Evolutionary conservation across 1,140 invertebrate species (phyloP), one percentile per base, ranked within the genome.

Genomic region (Elysia chlorotica): DNA sequence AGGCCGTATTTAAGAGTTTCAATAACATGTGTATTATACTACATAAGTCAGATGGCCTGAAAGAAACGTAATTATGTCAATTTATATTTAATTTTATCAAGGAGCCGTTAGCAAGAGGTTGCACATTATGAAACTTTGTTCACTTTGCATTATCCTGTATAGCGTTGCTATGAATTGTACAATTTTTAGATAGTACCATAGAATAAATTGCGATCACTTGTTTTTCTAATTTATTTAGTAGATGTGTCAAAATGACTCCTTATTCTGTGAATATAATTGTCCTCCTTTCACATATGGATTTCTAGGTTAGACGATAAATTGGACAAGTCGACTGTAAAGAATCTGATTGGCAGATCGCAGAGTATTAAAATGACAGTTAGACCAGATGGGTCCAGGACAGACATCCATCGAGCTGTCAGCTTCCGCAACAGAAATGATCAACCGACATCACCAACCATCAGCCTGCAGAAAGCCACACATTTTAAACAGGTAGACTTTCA

Each of bases 261-360:
- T n/a, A n/a, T n/a, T n/a, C n/a, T n/a, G n/a, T n/a, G n/a, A n/a
- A n/a, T n/a, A n/a, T n/a, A n/a, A n/a, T n/a, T n/a, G n/a, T n/a
- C n/a, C n/a, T n/a, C n/a, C n/a, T n/a, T n/a, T n/a, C n/a, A n/a
- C n/a, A n/a, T n/a, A n/a, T n/a, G n/a, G n/a, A n/a, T n/a, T 63
- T 41, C 1, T 53, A 78, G 73, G 56, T 66, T 74, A 41, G 75
- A 78, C 19, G 75, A 76, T 61, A 78, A 78, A 30, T 69, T 83
- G 21, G 80, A 82, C 48, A 76, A 71, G 28, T 78, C 77, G 48
- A 77, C 75, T 33, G 82, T 81, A n/a, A 82, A 82, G 74, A 82
- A 81, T 74, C 61, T 83, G 35, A 80, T 83, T 70, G 83, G 82
- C n/a, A 70, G 83, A 67, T 83, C 83, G 10, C 79, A 80, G 33